Conservation (phyloP, 2,113 vertebrate genomes). For the Leptodactylus fuscus region DNA sequence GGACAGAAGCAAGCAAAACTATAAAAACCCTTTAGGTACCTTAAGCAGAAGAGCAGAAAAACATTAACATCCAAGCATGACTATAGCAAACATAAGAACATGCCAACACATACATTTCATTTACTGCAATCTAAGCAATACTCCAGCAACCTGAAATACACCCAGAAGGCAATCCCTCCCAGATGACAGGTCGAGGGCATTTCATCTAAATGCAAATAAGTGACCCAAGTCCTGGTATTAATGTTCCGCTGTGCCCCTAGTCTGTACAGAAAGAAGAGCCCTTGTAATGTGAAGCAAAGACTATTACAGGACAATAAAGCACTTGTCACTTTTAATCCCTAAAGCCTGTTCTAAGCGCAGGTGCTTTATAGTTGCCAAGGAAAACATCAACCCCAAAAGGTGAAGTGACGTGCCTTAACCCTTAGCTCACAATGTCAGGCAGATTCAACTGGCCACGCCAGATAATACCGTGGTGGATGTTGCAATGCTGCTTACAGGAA, state of each 20-base stretch:
- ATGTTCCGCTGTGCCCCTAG: not conserved
- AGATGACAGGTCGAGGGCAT: not conserved
- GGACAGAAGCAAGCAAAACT: no score
- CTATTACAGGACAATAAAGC: slow-evolving; percentile 6
- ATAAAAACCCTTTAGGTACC: no score
- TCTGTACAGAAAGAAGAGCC: slow-evolving; percentile 6
- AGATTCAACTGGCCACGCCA: not conserved
- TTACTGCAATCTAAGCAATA: no score
- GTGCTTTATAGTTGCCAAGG: slow-evolving; percentile 3
- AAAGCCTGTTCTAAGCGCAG: not conserved
- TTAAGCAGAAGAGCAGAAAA: no score
- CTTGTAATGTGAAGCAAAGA: not conserved
- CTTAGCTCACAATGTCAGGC: not conserved
- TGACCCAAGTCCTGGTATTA: not conserved
- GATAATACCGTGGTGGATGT: not conserved
- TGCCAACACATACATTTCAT: no score
- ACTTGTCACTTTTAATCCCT: not conserved
- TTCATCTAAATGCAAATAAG: slow-evolving; percentile 13
- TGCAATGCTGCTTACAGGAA: not conserved
- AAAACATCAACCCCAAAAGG: slow-evolving; percentile 9
- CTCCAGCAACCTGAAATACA: no score
- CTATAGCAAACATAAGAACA: no score
- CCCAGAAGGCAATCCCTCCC: not conserved
- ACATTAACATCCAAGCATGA: no score
- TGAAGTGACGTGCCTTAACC: not conserved